Evolutionary conservation across 1,140 invertebrate species (phyloP), one percentile per base, ranked within the genome.

Genomic region (Trypoxylus dichotomus): DNA sequence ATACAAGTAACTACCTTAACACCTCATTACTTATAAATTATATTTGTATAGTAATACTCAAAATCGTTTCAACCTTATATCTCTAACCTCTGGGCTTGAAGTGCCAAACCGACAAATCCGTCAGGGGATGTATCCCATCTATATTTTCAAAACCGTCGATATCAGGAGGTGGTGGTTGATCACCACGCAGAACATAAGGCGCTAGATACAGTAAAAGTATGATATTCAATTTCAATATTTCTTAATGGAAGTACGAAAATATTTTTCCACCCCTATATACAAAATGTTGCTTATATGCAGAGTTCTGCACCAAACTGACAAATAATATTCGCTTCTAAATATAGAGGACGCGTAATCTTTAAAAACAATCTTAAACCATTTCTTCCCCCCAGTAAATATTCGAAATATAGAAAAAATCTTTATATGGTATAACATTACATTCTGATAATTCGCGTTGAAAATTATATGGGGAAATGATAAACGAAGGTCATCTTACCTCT

Each of bases 111-210:
- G 76, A 75, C 19, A 79, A 54, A 42, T 79, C 76, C 8, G 79
- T 79, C 7, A 79, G 42, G 37, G 79, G 79, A 63, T 79, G 79
- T 19, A 79, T 76, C 27, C 75, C 79, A 25, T 79, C 79, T 15
- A 74, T n/a, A 32, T 29, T 75, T 43, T 77, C 76, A 29, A 77
- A 73, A 37, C n/a, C 25, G 25, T 78, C 77, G 42, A 47, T 79
- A 74, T 83, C 82, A 11, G 82, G 79, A 19, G 81, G 83, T 58
- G 81, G 83, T 43, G 83, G 80, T 74, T 84, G 83, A 79, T 83
- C 83, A 78, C 83, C 83, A 60, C 83, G 78, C 74, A 81, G 63
- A 54, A 79, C 79, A 74, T 73, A 60, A 10, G 79, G 74, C 58
- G 77, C 79, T 83, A 75, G 0, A 37, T 37, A 2, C 10, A 37